phyloP scores from a whole-genome alignment of 1,140 invertebrate species.

The Philotrypesis tridentata region DNA sequence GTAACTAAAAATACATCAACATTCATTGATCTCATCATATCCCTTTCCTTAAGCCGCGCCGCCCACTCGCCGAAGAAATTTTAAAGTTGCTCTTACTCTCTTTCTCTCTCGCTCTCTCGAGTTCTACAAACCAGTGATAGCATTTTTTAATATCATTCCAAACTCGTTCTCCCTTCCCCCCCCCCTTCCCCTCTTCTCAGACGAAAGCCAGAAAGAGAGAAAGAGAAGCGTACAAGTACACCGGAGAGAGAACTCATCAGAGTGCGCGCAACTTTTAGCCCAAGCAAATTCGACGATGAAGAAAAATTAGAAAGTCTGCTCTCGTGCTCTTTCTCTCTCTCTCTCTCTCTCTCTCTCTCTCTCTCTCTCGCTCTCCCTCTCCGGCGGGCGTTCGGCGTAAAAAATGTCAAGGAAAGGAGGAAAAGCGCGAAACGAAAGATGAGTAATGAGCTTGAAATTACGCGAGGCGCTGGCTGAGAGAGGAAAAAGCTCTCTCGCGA shows the following conservation, averaged over 20 bases:
- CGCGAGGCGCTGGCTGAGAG: not conserved
- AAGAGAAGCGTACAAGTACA: not conserved
- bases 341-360: no score
- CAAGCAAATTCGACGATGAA: not conserved
- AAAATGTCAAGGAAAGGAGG: not conserved
- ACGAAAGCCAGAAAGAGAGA: not conserved
- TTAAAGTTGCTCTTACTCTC: constrained; percentile 24
- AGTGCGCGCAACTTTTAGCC: constrained; percentile 29
- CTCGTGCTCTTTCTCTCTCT: no score
- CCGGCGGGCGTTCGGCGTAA: not conserved
- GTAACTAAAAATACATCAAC: constrained; percentile 9
- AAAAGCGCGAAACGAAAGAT: not conserved
- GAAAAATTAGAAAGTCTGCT: constrained; percentile 30
- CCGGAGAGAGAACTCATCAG: constrained; percentile 35
- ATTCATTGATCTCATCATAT: constrained; percentile 28
- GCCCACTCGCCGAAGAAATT: not conserved
- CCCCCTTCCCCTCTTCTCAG: no score
- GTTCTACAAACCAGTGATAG: constrained; percentile 14
- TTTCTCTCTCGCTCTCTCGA: not conserved
- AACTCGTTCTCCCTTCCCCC: constrained; percentile 13
- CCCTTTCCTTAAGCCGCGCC: not conserved
- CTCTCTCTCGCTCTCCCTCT: no score
- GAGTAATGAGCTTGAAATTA: constrained; percentile 42
- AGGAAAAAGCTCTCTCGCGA: not conserved
- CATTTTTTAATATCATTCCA: constrained; percentile 41